Evolutionary conservation across 1,140 invertebrate genomes (phyloP), one percentile per base, ranked within the genome.

Genomic region (Cephus cinctus): DNA sequence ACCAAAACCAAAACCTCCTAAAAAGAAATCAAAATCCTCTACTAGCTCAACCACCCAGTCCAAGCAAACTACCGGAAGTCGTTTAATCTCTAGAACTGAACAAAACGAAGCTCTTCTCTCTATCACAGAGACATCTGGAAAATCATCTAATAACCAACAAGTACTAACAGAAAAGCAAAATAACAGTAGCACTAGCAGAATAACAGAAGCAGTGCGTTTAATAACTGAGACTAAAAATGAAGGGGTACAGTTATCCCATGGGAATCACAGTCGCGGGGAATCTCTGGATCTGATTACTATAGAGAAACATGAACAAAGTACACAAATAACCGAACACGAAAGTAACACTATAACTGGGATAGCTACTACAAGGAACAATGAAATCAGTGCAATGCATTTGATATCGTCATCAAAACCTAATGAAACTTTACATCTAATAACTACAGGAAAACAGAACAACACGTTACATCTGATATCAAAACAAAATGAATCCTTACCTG

Each of bases 401-500:
- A 61, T 67, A 43, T 47, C 61, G 3, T 48, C 50, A n/a, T 39
- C 55, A 5, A 65, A 63, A 35, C 44, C 58, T 14, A 50, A 25
- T 18, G 43, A 51, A 4, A 46, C 31, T n/a, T 20, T 46, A 16
- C 42, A 39, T 42, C 22, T 50, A 2, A 46, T 46, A 36, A 12
- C 47, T 2, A 40, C 25, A 2, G 16, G 22, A 11, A 47, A 27
- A 30, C 31, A 38, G 18, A 52, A 31, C 9, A 65, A 58, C 20
- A 63, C 63, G 6, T 21, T 66, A 9, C 63, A 69, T 45, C 56
- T 74, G 15, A 69, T 73, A 44, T 69, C 71, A 2, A 74, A 73
- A 18, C 54, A 62, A 16, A 76, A 73, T 34, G 57, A 65, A 36
- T 58, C 56, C 5, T 52, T 65, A 11, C 68, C 71, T 1, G 64